These are phyloP conservation scores for Patella ulyssiponensis DNA, from an alignment of 2,888 invertebrate species.

Conservation along the genomic window DNA sequence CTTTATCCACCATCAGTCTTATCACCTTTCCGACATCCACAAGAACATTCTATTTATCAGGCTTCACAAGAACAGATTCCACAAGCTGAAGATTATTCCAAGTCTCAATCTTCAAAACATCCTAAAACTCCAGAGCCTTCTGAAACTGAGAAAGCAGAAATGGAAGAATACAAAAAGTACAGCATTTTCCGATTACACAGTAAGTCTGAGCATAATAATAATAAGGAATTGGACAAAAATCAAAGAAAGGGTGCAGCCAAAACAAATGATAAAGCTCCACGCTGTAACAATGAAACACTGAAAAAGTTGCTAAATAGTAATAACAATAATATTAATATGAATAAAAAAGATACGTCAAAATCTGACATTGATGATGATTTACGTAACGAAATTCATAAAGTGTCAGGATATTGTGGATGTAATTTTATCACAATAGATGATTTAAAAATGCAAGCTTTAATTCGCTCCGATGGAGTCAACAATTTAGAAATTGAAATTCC, in stretches of 20 bases:
- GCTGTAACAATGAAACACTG: background rate
- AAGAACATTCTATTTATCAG: too few species aligned
- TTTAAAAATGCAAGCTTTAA: slow-evolving; percentile 55
- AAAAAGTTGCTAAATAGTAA: background rate
- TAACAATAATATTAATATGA: background rate
- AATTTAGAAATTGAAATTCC: slow-evolving; percentile 59
- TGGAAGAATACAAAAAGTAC: background rate
- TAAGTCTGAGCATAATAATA: background rate
- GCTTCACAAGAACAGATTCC: too few species aligned
- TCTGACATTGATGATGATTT: slow-evolving; percentile 44
- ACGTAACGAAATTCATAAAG: slow-evolving; percentile 41
- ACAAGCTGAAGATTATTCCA: too few species aligned
- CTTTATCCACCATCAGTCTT: too few species aligned
- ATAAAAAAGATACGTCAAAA: background rate
- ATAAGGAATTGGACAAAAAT: background rate
- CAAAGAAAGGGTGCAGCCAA: background rate
- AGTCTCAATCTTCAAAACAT: too few species aligned
- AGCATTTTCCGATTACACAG: background rate
- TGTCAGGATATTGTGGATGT: slow-evolving; percentile 50
- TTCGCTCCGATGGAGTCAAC: slow-evolving; percentile 59
- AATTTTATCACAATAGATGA: slow-evolving; percentile 60
- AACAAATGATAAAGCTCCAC: background rate
- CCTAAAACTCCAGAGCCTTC: too few species aligned
- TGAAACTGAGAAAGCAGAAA: background rate
- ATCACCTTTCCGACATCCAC: too few species aligned